Evolutionary conservation across 1,140 invertebrate species (phyloP), one percentile per base, ranked within the genome.

Genomic region (Amphibalanus amphitrite): DNA sequence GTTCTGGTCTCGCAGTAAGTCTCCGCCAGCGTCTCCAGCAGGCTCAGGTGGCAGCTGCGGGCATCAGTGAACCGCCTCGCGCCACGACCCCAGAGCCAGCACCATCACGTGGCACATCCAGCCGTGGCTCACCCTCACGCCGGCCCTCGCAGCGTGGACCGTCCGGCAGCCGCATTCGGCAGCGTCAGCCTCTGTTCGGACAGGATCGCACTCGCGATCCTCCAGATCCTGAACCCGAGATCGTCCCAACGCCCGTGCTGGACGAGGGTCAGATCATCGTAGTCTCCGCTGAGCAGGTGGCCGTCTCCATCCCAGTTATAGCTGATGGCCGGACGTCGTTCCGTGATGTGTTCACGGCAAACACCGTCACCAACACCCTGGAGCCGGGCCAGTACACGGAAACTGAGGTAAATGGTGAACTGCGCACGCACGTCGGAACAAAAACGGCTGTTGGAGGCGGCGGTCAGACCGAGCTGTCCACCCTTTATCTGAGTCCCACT

Each of bases 251-350:
- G 77, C 71, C 77, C 74, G 76, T 75, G 74, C 70, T 80, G 76
- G 67, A 79, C 78, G 72, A 74, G 78, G 71, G 78, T 76, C 29
- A 81, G 75, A 28, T 79, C 82, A 6, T 81, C 79, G 1, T 75
- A 74, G 69, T 71, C 73, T 17, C 28, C 72, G 64, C 76, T 33
- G 73, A 73, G 70, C 73, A 70, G 70, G 69, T 77, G 28, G 74
- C 93, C 82, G 87, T 90, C 0, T 91, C 89, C 0, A 89, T 94
- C 74, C 90, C 91, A 1, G 82, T 92, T 13, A 83, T 93, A 0
- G 91, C 91, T 76, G 90, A 91, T 29, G 90, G 91, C 76, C 79
- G 88, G 23, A 94, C 91, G 0, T 90, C 92, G 77, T 91, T 91
- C 76, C 90, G 90, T 80, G 90, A 89, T 75, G 86, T 94, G 30